Conservation (phyloP, 2,888 invertebrate species). For the Rhamphomyia laevipes region DNA sequence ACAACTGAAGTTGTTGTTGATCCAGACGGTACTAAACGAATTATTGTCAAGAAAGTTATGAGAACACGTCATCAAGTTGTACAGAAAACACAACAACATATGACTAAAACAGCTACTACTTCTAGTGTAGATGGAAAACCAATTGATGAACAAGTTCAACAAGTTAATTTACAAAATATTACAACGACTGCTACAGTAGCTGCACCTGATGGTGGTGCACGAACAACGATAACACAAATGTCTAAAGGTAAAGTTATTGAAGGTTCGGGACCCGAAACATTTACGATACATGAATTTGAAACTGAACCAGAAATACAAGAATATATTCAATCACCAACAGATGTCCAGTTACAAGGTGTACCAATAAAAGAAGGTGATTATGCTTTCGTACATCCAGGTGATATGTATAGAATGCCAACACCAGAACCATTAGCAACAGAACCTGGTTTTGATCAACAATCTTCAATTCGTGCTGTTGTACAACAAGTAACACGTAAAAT, state of each 20-base stretch:
- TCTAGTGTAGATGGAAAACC: conserved; percentile 43
- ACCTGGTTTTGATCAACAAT: conserved; percentile 29
- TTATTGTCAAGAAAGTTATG: conserved; percentile 62
- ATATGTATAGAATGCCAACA: conserved; percentile 24
- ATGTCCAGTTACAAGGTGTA: conserved; percentile 29
- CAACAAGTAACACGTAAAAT: conserved; percentile 70
- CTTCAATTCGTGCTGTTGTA: conserved; percentile 65
- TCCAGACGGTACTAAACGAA: conserved; percentile 68
- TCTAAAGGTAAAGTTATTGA: conserved; percentile 23
- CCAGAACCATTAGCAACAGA: conserved; percentile 22
- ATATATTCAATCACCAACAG: conserved; percentile 16
- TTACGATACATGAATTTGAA: conserved; percentile 26
- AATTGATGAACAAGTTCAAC: conserved; percentile 51
- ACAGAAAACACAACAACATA: conserved; percentile 44
- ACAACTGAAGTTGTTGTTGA: conserved; percentile 69
- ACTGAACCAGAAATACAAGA: conserved; percentile 35
- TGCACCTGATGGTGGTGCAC: conserved; percentile 46
- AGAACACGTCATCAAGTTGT: conserved; percentile 57
- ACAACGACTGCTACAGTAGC: conserved; percentile 27
- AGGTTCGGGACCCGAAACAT: conserved; percentile 25
- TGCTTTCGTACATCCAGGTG: conserved; percentile 29
- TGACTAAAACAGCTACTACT: conserved; percentile 42
- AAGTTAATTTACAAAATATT: conserved; percentile 51
- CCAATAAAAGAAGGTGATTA: conserved; percentile 38
- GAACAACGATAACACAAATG: conserved; percentile 29